Base-by-base conservation (phyloP, 1,140 invertebrate species). In the Drosophila fuyamai region DNA sequence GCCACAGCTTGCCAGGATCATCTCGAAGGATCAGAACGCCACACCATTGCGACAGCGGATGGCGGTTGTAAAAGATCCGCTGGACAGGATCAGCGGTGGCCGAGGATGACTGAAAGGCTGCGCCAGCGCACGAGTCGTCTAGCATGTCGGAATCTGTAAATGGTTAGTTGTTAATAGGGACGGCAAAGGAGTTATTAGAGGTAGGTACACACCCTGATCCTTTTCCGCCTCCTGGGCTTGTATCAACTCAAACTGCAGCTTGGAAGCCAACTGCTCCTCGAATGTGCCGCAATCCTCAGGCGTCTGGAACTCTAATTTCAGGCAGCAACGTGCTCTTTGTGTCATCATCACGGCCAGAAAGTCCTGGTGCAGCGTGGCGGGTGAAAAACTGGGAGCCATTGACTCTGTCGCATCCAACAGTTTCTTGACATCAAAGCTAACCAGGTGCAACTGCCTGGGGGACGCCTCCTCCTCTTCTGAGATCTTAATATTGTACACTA, bases 341-440 rank as follows among this genome's bases (percentile, higher is more conserved):
- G 70, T 62, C 59, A 89, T 72, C 1, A 89, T 75, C 32, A 89
- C 59, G 12, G 84, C 77, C 12, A 89, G 73, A 38, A 89, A 89
- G 38, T 89, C 84, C 36, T 89, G 84, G 58, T 89, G 84, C 41
- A 89, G 16, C 0, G 68, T 74, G 0, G 35, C 1, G 0, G 76
- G 7, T 0, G 50, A 29, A 43, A 89, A 89, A 1, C 27, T 68
- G 6, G 84, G 73, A 5, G 59, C 47, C 56, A 81, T 51, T 1
- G 47, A 12, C 16, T 77, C 67, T 35, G 47, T 36, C 12, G 63
- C 16, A 6, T 65, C 27, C 18, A 89, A 40, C 46, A 90, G 38
- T 1, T 43, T 23, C 0, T 14, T 38, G 1, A 75, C 51, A 46
- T 89, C 47, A 2, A 90, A 51, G 27, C 35, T 81, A n/a, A 71